Conservation (phyloP, 2,113 vertebrate genomes). For the Noturus placidus region DNA sequence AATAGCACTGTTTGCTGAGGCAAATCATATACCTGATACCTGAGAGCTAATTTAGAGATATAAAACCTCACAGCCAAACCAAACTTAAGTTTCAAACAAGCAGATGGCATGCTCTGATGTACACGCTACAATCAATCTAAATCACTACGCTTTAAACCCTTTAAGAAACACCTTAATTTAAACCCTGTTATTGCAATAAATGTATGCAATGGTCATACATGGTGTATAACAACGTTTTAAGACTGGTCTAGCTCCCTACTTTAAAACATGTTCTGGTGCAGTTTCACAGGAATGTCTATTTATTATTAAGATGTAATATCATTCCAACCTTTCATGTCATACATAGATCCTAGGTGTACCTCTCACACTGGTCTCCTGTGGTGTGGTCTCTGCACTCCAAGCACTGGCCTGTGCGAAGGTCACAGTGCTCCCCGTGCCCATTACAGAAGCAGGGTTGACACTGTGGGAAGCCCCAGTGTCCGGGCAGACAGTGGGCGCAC, state of each 20-base stretch:
- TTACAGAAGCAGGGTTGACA: slow-evolving; percentile 91
- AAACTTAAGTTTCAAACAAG: not conserved
- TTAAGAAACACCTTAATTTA: not conserved
- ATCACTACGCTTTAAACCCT: not conserved
- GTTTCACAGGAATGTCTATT: not conserved
- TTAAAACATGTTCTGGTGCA: not conserved
- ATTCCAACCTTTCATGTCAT: not conserved
- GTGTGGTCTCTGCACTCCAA: slow-evolving; percentile 86
- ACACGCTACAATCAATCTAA: not conserved
- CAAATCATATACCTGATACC: not conserved
- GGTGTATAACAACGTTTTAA: not conserved
- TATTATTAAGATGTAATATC: too few relatives aligned
- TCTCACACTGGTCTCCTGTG: slow-evolving; percentile 85
- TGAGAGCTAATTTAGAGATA: not conserved
- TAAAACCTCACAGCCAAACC: not conserved
- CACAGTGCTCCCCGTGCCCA: slow-evolving; percentile 83
- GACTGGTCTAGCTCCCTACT: not conserved
- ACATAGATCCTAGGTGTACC: slow-evolving; percentile 65
- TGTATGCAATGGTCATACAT: not conserved
- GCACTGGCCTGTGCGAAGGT: slow-evolving; percentile 83
- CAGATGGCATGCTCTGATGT: not conserved
- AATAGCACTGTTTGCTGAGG: too few relatives aligned
- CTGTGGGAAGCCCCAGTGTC: slow-evolving; percentile 91
- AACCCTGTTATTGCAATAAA: not conserved
- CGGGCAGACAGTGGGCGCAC: slow-evolving; percentile 85